Base-by-base conservation (phyloP, 2,113 vertebrate genomes). In the Polypterus bichir region DNA sequence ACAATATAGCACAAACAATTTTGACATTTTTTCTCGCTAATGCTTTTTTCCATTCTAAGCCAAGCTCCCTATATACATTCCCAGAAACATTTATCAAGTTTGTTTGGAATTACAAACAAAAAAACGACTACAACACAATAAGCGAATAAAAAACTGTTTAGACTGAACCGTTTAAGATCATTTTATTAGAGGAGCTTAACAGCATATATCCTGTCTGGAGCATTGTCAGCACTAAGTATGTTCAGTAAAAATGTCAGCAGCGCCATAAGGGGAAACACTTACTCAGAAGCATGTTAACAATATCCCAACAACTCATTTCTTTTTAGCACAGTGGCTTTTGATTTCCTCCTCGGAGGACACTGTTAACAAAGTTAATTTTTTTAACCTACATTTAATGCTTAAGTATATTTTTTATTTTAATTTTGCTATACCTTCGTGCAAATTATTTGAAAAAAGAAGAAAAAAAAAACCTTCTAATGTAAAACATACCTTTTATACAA, bases 51-150 rank as follows among this genome's bases (percentile, higher is more conserved):
- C 27, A 27, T 27, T 27, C 2, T 27, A 27, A 27, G 27, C 27
- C 27, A 27, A 27, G 51, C 4, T 52, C 10, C 7, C 51, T 8
- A 7, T 52, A 10, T 10, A 8, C 59, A 60, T 8, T 77, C 75
- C 71, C 79, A 81, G 71, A 44, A 73, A 70, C 66, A 62, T 70
- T 73, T 69, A 58, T 60, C 77, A 81, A 48, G 5, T n/a, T 11
- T 9, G 48, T 57, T 44, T 53, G 64, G 74, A 69, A 73, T 77
- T 77, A 64, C 73, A 77, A 64, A 78, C 74, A 75, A 66, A 53
- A 52, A 51, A 72, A 61, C 59, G 72, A 69, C 68, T 77, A 81
- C 75, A 77, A 78, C 67, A 79, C 81, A 72, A 76, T 74, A 68
- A 74, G 76, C 47, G 9, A 49, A 4, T 10, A 56, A 51, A 44